Conservation (phyloP, 1,140 invertebrate genomes). For the Panonychus citri region DNA sequence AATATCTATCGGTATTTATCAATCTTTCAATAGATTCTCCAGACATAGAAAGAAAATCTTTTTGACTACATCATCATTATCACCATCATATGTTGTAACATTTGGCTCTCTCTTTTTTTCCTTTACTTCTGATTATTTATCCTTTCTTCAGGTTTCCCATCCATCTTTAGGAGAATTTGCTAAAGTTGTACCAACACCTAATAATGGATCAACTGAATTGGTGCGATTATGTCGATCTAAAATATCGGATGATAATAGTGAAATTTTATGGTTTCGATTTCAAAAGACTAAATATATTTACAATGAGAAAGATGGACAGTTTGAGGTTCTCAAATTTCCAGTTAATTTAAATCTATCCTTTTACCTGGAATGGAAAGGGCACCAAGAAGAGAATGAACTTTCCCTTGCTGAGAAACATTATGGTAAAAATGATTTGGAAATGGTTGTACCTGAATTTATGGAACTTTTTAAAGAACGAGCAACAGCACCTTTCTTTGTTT, state of each 20-base stretch:
- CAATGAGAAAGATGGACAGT: constrained; percentile 45
- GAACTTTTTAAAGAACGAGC: constrained; percentile 92
- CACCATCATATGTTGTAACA: too few species aligned
- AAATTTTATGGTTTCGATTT: constrained; percentile 55
- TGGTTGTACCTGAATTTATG: constrained; percentile 83
- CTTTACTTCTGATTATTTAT: background rate
- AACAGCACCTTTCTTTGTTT: constrained; percentile 94
- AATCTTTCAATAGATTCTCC: too few species aligned
- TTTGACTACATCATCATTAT: too few species aligned
- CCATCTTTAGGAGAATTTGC: constrained; percentile 50
- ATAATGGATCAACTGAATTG: constrained; percentile 89
- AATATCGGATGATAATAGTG: constrained; percentile 17
- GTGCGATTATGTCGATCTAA: constrained; percentile 41
- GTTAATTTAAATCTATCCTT: constrained; percentile 38
- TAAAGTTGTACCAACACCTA: constrained; percentile 84
- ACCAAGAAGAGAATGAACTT: constrained; percentile 52
- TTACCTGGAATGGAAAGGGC: constrained; percentile 69
- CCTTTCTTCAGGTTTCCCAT: constrained; percentile 37
- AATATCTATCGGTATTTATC: too few species aligned
- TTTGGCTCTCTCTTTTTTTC: constrained; percentile 12
- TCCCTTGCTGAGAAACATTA: constrained; percentile 46
- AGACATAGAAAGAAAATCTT: too few species aligned
- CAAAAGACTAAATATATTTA: constrained; percentile 93
- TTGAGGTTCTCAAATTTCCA: constrained; percentile 58
- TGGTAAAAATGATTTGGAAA: constrained; percentile 63